Conservation (phyloP, 2,888 invertebrate species). For the Spisula solida region DNA sequence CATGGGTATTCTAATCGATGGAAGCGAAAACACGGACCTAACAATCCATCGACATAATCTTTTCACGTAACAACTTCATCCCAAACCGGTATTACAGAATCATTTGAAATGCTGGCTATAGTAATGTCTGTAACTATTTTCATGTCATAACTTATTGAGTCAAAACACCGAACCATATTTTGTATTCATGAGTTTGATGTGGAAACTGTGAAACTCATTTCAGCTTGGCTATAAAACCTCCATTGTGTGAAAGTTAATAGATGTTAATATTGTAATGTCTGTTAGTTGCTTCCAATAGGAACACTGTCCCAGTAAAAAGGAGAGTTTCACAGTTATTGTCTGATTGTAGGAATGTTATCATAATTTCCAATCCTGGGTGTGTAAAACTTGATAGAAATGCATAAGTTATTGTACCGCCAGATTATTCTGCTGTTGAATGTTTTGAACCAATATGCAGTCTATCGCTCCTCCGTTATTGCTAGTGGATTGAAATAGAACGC, state of each 20-base stretch:
- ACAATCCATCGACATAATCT: not conserved
- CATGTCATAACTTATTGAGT: slow-evolving; percentile 4
- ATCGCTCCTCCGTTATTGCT: not conserved
- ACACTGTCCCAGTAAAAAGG: not conserved
- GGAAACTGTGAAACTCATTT: slow-evolving; percentile 43
- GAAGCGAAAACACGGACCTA: too few relatives aligned
- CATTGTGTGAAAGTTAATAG: slow-evolving; percentile 31
- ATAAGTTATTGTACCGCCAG: not conserved
- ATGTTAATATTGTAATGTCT: not conserved
- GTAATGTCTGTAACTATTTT: not conserved
- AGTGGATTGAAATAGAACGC: not conserved
- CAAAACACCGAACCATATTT: slow-evolving; percentile 32
- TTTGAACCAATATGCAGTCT: not conserved
- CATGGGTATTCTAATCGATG: too few relatives aligned
- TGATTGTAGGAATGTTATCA: not conserved
- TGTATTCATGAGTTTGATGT: slow-evolving; percentile 36
- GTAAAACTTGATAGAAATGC: not conserved
- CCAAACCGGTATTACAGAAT: not conserved
- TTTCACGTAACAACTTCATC: not conserved
- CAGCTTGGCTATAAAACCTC: slow-evolving; percentile 29
- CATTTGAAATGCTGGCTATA: not conserved
- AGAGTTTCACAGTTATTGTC: not conserved
- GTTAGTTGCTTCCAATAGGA: not conserved
- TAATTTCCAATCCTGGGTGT: not conserved
- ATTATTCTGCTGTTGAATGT: not conserved